These are phyloP conservation scores for Galagoides demidoff DNA, from an alignment of 2,797 vertebrate genomes.

Conservation along the genomic window DNA sequence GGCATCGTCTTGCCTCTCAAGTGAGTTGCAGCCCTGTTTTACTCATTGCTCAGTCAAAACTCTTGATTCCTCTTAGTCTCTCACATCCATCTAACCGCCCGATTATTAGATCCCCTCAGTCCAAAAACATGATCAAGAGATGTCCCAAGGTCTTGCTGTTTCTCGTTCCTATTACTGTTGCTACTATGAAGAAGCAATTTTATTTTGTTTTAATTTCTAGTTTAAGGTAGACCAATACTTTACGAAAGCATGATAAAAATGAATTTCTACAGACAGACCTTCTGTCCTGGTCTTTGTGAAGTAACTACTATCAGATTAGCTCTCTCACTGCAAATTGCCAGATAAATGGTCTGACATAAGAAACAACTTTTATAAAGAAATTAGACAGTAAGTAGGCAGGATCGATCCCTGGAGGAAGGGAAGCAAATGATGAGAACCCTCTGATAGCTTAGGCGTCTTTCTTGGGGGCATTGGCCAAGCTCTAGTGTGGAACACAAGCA, in stretches of 20 bases:
- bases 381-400: background rate
- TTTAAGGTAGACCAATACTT: background rate
- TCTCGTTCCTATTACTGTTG: background rate
- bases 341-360: background rate
- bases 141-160: background rate
- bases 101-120: background rate
- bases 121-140: background rate
- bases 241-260: background rate
- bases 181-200: background rate
- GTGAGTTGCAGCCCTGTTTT: background rate
- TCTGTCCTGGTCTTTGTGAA: background rate
- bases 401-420: background rate
- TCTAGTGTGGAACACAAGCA: background rate
- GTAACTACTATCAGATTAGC: background rate
- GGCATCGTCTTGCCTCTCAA: background rate
- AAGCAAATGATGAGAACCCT: background rate
- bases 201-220: background rate
- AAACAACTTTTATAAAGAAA: constrained; percentile 20
- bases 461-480: background rate
- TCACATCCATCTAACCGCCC: background rate
- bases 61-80: background rate
- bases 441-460: background rate
- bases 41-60: background rate
- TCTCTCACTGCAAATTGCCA: background rate
- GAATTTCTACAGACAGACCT: background rate